Evolutionary conservation across 92 coral and sea anemone species (phyloP).

Genomic region (Palythoa grandiflora): DNA sequence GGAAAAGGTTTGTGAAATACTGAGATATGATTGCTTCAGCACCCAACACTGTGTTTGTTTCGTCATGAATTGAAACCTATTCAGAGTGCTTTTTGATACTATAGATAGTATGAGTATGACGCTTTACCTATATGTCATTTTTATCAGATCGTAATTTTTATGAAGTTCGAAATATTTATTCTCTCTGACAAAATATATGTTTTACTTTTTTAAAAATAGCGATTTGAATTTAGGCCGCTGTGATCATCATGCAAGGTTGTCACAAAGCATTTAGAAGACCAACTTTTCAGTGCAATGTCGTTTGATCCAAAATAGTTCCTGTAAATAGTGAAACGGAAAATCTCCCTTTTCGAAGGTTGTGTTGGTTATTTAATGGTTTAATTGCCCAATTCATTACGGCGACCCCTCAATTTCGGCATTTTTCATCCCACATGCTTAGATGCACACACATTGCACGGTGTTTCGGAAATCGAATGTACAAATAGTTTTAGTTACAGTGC

Average conservation of each 20-base stretch:
- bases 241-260: neutral
- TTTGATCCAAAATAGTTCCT: neutral
- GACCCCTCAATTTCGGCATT: neutral
- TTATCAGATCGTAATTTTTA: neutral
- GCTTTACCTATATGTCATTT: neutral
- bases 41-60: neutral
- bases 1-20: conserved; percentile 47
- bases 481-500: too few relatives aligned
- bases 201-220: neutral
- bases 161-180: neutral
- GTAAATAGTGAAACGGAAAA: neutral
- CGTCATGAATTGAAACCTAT: neutral
- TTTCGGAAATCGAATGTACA: too few relatives aligned
- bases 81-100: neutral
- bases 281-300: neutral
- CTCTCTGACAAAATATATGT: neutral
- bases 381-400: neutral
- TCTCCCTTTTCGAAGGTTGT: neutral
- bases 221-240: neutral
- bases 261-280: neutral
- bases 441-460: too few relatives aligned
- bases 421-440: too few relatives aligned
- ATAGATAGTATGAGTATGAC: neutral
- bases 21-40: conserved; percentile 15
- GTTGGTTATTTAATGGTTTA: neutral